phyloP scores from a whole-genome alignment of 2,888 invertebrate genomes.

The Aleiodes alternator region DNA sequence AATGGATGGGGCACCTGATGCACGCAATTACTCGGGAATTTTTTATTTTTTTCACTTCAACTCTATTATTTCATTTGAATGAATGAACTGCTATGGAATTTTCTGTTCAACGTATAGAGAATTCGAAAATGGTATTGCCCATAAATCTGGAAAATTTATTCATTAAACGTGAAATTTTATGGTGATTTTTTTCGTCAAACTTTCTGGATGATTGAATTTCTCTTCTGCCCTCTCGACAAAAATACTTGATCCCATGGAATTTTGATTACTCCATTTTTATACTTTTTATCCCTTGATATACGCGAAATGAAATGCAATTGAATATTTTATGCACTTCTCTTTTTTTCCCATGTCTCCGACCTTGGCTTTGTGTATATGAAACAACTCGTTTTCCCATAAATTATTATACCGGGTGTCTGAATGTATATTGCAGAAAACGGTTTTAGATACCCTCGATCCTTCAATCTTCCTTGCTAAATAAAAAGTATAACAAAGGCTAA shows the following conservation, averaged over 20 bases:
- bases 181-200: too few relatives aligned
- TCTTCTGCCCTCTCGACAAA: too few relatives aligned
- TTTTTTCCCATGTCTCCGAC: constrained; percentile 22
- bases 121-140: too few relatives aligned
- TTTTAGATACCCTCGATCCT: constrained; percentile 15
- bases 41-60: constrained; percentile 4
- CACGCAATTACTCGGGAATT: constrained; percentile 30
- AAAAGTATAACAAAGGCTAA: constrained; percentile 29
- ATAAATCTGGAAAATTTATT: too few relatives aligned
- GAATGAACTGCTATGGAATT: too few relatives aligned
- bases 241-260: not conserved
- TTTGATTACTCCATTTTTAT: not conserved
- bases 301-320: constrained; percentile 10
- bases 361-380: constrained; percentile 48
- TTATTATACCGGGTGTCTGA: constrained; percentile 57
- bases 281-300: constrained; percentile 3
- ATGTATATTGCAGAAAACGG: not conserved
- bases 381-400: constrained; percentile 57
- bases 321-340: constrained; percentile 34
- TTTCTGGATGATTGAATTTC: too few relatives aligned
- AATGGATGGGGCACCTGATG: constrained; percentile 6
- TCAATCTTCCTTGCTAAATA: not conserved
- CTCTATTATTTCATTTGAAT: not conserved
- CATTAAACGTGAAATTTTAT: too few relatives aligned
- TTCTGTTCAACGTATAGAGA: too few relatives aligned